Evolutionary conservation across 2,113 vertebrate species (phyloP), one percentile per base, ranked within the genome.

Genomic region (Ciconia maguari): DNA sequence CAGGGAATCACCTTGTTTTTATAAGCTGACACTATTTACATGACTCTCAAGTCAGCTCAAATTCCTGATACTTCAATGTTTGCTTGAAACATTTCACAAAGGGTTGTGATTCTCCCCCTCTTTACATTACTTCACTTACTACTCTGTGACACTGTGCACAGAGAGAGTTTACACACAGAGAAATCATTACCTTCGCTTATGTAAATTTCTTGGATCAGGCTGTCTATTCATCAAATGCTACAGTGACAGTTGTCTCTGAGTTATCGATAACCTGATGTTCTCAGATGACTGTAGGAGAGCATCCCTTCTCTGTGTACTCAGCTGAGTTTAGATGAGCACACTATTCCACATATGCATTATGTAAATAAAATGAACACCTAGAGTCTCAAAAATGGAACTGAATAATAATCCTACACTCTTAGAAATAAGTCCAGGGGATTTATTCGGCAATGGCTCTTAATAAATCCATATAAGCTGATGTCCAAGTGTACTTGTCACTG

Each of bases 1-100:
- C 89, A 94, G 94, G 95, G 95, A 97, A 90, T 97, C 95, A 96
- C 94, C 92, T 94, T 96, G 94, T 97, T 97, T 97, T 96, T 95
- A 94, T 94, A 96, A 96, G 96, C 90, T 96, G 94, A 93, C 95
- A 96, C 91, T 97, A 93, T 96, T 97, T 97, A 96, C 95, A 92
- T 87, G 94, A 97, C 97, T 94, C 93, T 96, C 89, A 96, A 96
- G 94, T 96, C 94, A 94, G 91, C 83, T 93, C 89, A 96, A 60
- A 96, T 94, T 94, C 95, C 80, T 96, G 90, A 96, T 96, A 90
- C 94, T 94, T 95, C 87, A 90, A 32, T 95, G 96, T 96, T 96
- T 96, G 88, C 92, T 92, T 84, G 95, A 96, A 96, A 93, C 83
- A 87, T 95, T 97, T 96, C 65, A 64, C 88, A 87, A 89, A 93